Evolutionary conservation across 2,797 vertebrate genomes (phyloP).

Genomic region (Takifugu ocellatus): DNA sequence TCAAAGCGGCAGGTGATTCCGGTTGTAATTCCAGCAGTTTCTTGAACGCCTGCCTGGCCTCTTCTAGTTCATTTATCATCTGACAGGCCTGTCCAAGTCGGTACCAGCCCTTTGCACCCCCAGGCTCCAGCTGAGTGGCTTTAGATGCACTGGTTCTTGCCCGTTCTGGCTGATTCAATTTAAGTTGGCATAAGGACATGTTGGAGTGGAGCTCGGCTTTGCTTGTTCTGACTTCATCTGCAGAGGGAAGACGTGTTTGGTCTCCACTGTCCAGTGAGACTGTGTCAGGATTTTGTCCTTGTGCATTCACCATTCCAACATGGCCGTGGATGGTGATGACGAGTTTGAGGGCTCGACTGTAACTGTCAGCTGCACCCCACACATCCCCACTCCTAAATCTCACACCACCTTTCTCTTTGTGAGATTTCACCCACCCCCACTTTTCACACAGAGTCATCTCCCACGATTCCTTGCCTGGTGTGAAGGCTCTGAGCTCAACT

Average conservation of each 20-base stretch:
- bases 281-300: conserved; percentile 24
- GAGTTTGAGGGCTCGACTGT: conserved; percentile 81
- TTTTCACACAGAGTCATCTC: conserved; percentile 78
- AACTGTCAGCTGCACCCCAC: conserved; percentile 80
- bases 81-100: conserved; percentile 83
- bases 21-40: conserved; percentile 81
- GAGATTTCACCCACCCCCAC: conserved; percentile 74
- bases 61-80: conserved; percentile 80
- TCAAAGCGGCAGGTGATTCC: conserved; percentile 78
- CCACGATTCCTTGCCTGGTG: conserved; percentile 81
- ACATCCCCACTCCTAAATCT: conserved; percentile 81
- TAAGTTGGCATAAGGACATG: conserved; percentile 86
- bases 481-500: conserved; percentile 79
- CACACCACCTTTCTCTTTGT: conserved; percentile 78
- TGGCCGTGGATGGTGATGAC: conserved; percentile 72
- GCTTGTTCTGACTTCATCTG: conserved; percentile 60
- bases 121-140: conserved; percentile 78
- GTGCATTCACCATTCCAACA: conserved; percentile 29
- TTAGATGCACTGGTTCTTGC: conserved; percentile 79
- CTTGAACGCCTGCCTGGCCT: conserved; percentile 77
- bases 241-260: conserved; percentile 32
- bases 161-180: conserved; percentile 74
- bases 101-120: conserved; percentile 83
- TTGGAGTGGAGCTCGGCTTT: conserved; percentile 85
- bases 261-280: conserved; percentile 26